These are phyloP conservation scores for Acinonyx jubatus DNA, from an alignment of 2,113 vertebrate species.

Conservation along the genomic window DNA sequence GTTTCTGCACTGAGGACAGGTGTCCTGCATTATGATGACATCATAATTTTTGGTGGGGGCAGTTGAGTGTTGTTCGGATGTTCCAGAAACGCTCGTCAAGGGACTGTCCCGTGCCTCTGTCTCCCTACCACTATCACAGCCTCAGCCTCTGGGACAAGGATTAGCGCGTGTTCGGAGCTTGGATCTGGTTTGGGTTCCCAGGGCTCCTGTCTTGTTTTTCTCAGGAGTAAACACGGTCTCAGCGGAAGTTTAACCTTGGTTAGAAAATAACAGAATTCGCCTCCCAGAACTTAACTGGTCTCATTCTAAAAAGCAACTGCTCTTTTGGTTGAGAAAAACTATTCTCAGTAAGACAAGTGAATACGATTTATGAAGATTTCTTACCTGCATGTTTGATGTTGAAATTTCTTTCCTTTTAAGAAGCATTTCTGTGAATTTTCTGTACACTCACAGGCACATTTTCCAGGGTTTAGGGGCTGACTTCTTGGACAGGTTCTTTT, in stretches of 20 bases:
- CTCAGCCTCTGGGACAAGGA: neutral
- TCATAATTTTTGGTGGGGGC: neutral
- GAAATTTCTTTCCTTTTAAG: conserved; percentile 93
- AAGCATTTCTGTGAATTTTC: conserved; percentile 96
- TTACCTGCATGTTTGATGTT: conserved; percentile 96
- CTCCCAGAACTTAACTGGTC: neutral
- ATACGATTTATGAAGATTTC: neutral
- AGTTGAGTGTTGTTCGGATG: neutral
- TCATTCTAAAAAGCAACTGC: neutral
- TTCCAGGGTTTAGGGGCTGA: conserved; percentile 93
- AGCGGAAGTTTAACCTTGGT: neutral
- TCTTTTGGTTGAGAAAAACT: neutral
- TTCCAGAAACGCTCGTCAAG: neutral
- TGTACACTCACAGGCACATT: conserved; percentile 94
- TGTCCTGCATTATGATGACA: neutral
- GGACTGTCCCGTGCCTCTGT: no score
- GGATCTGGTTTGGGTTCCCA: neutral
- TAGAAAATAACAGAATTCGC: neutral
- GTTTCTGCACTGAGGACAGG: neutral
- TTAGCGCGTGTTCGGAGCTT: neutral
- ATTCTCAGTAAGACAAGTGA: neutral
- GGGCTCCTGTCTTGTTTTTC: neutral
- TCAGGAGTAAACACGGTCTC: neutral
- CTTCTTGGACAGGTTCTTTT: conserved; percentile 91
- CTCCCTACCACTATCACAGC: neutral